Percentiles rank a stretch among this genome's conserved stretches.
Evolutionary conservation across 2,888 invertebrate genomes (phyloP).

Genomic region (Julus scandinavius): DNA sequence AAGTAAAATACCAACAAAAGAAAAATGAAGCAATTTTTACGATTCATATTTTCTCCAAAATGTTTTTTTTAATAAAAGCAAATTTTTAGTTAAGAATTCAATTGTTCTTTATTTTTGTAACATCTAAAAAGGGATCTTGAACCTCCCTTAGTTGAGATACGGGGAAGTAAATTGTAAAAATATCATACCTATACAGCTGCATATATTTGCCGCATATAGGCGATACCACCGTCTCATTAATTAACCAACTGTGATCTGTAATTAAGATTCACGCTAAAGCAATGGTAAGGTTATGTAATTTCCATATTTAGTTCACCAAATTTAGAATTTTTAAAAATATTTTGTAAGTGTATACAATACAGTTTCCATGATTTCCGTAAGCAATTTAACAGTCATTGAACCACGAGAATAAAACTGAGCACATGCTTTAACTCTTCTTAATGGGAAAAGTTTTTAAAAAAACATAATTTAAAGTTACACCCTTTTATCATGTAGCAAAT

Average conservation of each 20-base stretch:
- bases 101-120: not conserved
- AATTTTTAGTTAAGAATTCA: no score
- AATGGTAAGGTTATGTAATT: not conserved
- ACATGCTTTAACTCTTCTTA: no score
- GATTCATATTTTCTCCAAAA: not conserved
- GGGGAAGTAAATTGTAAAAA: not conserved
- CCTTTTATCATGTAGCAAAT: no score
- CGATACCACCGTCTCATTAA: not conserved
- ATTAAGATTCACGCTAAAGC: not conserved
- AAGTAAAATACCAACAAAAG: no score
- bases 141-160: not conserved
- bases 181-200: not conserved
- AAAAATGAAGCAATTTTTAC: not conserved
- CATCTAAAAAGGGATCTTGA: not conserved
- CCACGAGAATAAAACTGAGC: not conserved
- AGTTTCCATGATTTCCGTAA: not conserved
- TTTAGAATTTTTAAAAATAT: not conserved
- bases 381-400: not conserved
- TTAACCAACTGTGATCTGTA: slow-evolving; percentile 1
- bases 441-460: no score
- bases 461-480: no score
- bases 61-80: no score
- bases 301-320: not conserved
- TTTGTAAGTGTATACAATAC: not conserved
- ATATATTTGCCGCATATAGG: not conserved